Evolutionary conservation across 2,797 vertebrate species (phyloP).

Genomic region (Psittacula echo): DNA sequence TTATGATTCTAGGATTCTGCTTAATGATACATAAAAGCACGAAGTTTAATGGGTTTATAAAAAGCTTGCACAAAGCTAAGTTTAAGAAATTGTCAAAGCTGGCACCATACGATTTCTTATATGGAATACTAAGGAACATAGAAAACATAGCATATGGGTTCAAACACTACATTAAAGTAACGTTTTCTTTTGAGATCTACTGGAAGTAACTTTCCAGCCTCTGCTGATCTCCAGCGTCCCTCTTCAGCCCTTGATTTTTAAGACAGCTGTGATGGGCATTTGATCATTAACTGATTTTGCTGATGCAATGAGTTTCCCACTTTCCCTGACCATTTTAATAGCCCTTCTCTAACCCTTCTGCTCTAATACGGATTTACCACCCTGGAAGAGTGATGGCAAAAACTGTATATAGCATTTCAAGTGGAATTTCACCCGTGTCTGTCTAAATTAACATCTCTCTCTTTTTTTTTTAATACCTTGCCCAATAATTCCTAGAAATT

Average conservation of each 20-base stretch:
- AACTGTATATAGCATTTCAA: background rate
- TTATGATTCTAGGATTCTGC: background rate
- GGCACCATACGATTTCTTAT: background rate
- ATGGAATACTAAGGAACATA: background rate
- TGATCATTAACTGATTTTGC: background rate
- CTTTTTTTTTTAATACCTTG: background rate
- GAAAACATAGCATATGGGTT: background rate
- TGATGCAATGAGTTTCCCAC: background rate
- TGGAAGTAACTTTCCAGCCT: background rate
- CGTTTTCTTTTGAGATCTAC: background rate
- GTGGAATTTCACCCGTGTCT: background rate
- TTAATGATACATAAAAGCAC: background rate
- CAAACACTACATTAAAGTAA: background rate
- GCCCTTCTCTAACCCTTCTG: background rate
- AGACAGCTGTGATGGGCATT: background rate
- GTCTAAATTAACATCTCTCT: background rate
- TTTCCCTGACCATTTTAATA: background rate
- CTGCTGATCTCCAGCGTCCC: background rate
- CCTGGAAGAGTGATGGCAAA: background rate
- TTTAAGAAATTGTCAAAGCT: background rate
- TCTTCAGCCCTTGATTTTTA: background rate
- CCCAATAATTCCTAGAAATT: background rate
- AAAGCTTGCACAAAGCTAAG: background rate
- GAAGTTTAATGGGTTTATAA: background rate
- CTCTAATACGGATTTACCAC: background rate